phyloP scores from a whole-genome alignment of 2,797 vertebrate species.

The Perodicticus potto region DNA sequence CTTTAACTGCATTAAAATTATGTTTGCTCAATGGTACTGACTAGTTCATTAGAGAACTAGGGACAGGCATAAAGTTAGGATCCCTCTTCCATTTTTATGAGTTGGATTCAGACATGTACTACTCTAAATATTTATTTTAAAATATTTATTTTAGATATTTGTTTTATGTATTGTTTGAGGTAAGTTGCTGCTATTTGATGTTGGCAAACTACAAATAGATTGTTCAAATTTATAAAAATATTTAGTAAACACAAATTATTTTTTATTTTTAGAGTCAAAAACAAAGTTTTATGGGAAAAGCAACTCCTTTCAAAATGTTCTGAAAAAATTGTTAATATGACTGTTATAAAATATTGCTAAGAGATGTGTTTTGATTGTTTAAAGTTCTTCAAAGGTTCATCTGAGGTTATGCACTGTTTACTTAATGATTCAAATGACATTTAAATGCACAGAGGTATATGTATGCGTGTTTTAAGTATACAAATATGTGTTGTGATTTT shows the following conservation, averaged over 20 bases:
- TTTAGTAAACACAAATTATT: background rate
- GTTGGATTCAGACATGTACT: background rate
- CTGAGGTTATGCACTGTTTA: background rate
- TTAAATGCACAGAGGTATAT: background rate
- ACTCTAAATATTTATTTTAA: background rate
- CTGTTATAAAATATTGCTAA: background rate
- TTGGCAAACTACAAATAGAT: background rate
- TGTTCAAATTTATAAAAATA: background rate
- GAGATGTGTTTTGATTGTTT: slow-evolving; percentile 17
- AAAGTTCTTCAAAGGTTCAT: background rate
- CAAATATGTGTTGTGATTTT: background rate
- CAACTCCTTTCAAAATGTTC: background rate
- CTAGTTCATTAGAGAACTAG: background rate
- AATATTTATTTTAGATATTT: background rate
- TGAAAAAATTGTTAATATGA: background rate
- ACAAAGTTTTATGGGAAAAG: background rate
- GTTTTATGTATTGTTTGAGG: slow-evolving; percentile 5
- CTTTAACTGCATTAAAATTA: background rate
- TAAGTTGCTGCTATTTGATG: background rate
- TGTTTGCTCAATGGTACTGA: background rate
- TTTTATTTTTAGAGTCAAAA: slow-evolving; percentile 35
- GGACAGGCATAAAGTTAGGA: background rate
- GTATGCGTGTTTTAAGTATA: background rate
- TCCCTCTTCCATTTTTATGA: too few relatives aligned
- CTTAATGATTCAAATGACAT: background rate